A percentile compares a stretch with the other conserved stretches of the same genome.
Conservation (phyloP, 1,140 invertebrate genomes). For the Euwallacea similis region DNA sequence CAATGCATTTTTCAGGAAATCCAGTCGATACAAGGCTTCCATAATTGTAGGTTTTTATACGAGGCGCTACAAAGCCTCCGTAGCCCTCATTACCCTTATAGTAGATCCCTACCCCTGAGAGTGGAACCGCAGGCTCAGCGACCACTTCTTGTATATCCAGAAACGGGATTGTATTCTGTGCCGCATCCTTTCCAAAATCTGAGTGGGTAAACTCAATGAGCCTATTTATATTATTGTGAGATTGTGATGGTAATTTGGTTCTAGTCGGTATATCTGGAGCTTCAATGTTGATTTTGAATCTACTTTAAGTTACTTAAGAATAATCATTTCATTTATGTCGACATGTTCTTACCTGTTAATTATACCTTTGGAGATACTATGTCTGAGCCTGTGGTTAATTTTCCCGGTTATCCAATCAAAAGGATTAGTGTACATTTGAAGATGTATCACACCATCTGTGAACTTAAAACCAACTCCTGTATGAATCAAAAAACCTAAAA, state of each 20-base stretch:
- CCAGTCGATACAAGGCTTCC: neutral
- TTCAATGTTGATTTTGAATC: neutral
- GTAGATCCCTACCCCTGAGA: conserved; percentile 72
- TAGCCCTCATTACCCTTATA: conserved; percentile 70
- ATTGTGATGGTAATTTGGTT: conserved; percentile 37
- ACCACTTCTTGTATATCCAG: conserved; percentile 73
- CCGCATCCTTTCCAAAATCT: conserved; percentile 73
- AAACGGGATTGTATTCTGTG: conserved; percentile 80
- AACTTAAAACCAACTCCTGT: conserved; percentile 22
- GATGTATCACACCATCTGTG: neutral
- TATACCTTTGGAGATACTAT: conserved; percentile 5
- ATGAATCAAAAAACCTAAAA: neutral
- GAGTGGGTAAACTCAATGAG: conserved; percentile 73
- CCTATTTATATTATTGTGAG: conserved; percentile 64
- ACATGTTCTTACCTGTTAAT: neutral
- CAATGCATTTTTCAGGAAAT: neutral
- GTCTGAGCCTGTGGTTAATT: neutral
- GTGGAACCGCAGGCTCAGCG: conserved; percentile 63
- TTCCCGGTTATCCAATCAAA: conserved; percentile 21
- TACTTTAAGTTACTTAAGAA: neutral
- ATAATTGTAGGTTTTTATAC: conserved; percentile 73
- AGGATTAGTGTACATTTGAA: conserved; percentile 14
- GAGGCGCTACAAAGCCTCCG: conserved; percentile 74
- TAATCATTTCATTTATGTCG: no score
- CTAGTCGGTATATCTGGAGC: conserved; percentile 67